Base-by-base conservation (phyloP, 92 coral and sea anemone species). In the Virgularia gustaviana region DNA sequence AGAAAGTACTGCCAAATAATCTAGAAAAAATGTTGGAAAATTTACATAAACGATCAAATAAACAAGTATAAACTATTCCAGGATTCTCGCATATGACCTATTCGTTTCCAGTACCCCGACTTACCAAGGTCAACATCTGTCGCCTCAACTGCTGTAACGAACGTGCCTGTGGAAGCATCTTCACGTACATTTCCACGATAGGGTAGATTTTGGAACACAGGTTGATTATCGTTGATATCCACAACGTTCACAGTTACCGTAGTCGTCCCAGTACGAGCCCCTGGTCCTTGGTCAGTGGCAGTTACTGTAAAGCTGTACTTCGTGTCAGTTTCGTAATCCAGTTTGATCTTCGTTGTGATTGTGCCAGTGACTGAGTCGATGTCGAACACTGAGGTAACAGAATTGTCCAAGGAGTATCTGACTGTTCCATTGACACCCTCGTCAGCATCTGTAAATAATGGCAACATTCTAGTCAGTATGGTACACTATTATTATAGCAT, bases 241-340 rank as follows among this genome's bases (percentile, higher is more conserved):
- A 49, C 3, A 51, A 70, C 57, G 45, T 19, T 78, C 66, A 94
- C 96, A 55, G 61, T 81, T 52, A 94, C 95, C 32, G 73, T 72
- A 1, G 85, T 86, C 0, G 82, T 52, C 20, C 84, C 73, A 54
- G 66, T 9, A 29, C 43, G 62, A 11, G 88, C 81, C 18, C 79
- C 83, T 20, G 70, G 57, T 33, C 96, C 99, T 18, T 78, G 86
- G 73, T 94, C 99, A 22, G 42, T 63, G n/a, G 99, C 96, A 23
- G 81, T 85, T 60, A 89, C 82, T 27, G 79, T 76, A 0, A 94
- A 63, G 5, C 56, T 65, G 71, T 94, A 89, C n/a, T 65, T 47
- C n/a, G 85, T n/a, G 29, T 71, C 65, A 3, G 36, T 75, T 65
- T 94, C 99, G 53, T 77, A 83, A 65, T 94, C 99, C 23, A 88